Evolutionary conservation across 2,113 vertebrate species (phyloP).

Genomic region (Indicator maculatus): DNA sequence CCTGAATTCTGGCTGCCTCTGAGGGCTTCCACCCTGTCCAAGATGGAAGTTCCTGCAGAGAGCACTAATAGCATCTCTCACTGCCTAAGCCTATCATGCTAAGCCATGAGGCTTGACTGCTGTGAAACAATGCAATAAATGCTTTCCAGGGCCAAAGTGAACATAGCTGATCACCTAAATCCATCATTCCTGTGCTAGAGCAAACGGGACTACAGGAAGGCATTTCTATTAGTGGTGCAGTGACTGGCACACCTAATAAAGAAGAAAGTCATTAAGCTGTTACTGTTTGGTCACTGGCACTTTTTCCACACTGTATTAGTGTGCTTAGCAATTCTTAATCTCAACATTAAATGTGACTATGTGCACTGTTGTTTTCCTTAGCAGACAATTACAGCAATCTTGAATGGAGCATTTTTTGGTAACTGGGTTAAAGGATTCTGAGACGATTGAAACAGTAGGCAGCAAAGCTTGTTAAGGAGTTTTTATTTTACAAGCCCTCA

Average conservation of each 20-base stretch:
- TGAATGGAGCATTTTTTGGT: slow-evolving; percentile 59
- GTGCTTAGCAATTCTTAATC: slow-evolving; percentile 45
- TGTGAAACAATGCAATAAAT: background rate
- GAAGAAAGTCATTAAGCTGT: slow-evolving; percentile 18
- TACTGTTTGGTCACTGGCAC: background rate
- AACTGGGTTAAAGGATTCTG: slow-evolving; percentile 64
- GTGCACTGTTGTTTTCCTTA: slow-evolving; percentile 23
- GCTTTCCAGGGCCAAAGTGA: background rate
- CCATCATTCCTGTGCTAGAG: slow-evolving; percentile 8
- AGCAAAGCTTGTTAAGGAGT: slow-evolving; percentile 68
- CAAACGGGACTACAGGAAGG: slow-evolving; percentile 4
- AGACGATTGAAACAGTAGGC: slow-evolving; percentile 69
- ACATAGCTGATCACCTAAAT: background rate
- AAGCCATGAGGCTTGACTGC: background rate
- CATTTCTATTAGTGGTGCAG: background rate
- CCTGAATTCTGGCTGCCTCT: background rate
- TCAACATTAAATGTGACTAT: background rate
- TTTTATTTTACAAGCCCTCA: slow-evolving; percentile 66
- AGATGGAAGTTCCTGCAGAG: slow-evolving; percentile 21
- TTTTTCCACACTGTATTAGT: background rate
- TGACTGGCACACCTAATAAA: background rate
- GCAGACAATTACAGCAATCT: slow-evolving; percentile 49
- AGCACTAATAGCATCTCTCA: background rate
- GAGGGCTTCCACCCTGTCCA: background rate
- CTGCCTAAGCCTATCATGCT: fast-evolving